Base-by-base conservation (phyloP, 2,113 vertebrate genomes). In the Rhinolophus sinicus region DNA sequence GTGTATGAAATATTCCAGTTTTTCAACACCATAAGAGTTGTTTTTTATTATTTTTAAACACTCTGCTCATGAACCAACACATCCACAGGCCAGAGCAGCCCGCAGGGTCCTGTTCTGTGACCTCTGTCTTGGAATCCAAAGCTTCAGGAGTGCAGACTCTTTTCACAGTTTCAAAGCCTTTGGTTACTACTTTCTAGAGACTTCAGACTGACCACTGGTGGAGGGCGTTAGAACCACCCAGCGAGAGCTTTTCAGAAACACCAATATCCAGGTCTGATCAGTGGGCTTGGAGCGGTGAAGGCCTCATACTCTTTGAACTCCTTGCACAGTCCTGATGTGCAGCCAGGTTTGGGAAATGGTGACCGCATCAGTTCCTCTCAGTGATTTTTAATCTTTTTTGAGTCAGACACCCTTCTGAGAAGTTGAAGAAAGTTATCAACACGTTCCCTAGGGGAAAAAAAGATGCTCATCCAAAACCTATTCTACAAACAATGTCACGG, bases 11-110 rank as follows among this genome's bases (percentile, higher is more conserved):
- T 62, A 64, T 52, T 86, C 28, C 47, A 65, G 44, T 65, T 73
- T 96, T 89, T 72, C 69, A 93, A 87, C 24, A 38, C 9, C 83
- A 78, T 75, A 38, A 62, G 60, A 77, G n/a, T 72, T 67, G 44
- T 35, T 9, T 62, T 64, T 89, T 77, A 26, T 64, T 85, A 50
- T n/a, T 62, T 86, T 80, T 33, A 38, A 80, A 84, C 30, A 54
- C 0, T 81, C 26, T 60, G 13, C 21, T 56, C 56, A 8, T 3
- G 30, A 92, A 62, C 65, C 88, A 64, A 62, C 1, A 19, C 8
- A 54, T 30, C 5, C 33, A 8, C 3, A 72, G 21, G 18, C 40
- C 56, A 89, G 38, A 58, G 35, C 7, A 67, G 62, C 30, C 80
- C 15, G 28, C 0, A 2, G 64, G 4, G 56, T 47, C 64, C 64